Evolutionary conservation across 1,140 invertebrate species (phyloP).

Genomic region (Agrilus planipennis): DNA sequence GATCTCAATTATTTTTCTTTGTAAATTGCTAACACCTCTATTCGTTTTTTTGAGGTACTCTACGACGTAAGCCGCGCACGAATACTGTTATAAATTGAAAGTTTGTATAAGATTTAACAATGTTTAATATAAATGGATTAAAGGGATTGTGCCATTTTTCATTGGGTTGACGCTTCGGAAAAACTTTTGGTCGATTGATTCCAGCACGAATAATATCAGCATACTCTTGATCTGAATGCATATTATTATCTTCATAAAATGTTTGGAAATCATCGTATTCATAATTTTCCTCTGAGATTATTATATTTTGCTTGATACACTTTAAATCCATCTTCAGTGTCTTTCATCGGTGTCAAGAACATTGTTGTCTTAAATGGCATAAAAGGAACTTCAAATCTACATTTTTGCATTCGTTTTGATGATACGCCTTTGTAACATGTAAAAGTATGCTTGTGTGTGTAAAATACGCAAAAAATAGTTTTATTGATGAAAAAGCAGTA

Average conservation of each 20-base stretch:
- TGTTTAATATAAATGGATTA: conserved; percentile 25
- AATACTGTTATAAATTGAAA: too few relatives aligned
- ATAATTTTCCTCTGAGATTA: conserved; percentile 11
- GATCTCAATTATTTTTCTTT: too few relatives aligned
- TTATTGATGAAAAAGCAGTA: too few relatives aligned
- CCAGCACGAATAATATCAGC: conserved; percentile 17
- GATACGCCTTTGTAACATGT: too few relatives aligned
- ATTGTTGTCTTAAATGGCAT: conserved; percentile 12
- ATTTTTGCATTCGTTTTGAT: too few relatives aligned
- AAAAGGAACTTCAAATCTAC: too few relatives aligned
- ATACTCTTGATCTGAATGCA: conserved; percentile 21
- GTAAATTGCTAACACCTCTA: too few relatives aligned
- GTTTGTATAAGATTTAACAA: too few relatives aligned
- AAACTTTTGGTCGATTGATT: conserved; percentile 17
- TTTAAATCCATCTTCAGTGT: conserved; percentile 11
- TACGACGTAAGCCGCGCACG: too few relatives aligned
- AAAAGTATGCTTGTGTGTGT: too few relatives aligned
- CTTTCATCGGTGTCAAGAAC: conserved; percentile 20
- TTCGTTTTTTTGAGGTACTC: too few relatives aligned
- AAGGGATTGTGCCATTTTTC: conserved; percentile 28
- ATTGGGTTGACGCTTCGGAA: conserved; percentile 15
- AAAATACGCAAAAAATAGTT: too few relatives aligned
- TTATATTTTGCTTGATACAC: conserved; percentile 12
- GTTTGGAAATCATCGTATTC: conserved; percentile 14
- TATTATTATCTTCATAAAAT: conserved; percentile 14